Evolutionary conservation across 2,888 invertebrate species (phyloP).

Genomic region (Philereme transversata): DNA sequence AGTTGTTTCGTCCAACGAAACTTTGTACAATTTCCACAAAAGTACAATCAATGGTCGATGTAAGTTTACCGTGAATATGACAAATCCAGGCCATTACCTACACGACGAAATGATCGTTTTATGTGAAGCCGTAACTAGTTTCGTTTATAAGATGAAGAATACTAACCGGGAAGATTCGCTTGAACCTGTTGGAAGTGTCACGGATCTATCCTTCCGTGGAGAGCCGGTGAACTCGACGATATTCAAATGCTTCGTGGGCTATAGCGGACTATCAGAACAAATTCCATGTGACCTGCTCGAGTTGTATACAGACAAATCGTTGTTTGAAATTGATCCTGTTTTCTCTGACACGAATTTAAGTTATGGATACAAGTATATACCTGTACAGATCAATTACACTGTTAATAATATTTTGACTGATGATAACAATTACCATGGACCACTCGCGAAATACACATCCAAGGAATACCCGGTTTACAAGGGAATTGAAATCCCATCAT

Average conservation of each 20-base stretch:
- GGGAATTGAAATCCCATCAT: conserved; percentile 5
- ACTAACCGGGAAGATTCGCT: too few species aligned
- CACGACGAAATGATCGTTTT: too few species aligned
- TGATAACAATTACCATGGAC: too few species aligned
- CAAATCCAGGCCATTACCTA: too few species aligned
- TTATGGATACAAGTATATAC: conserved; percentile 9
- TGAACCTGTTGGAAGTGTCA: too few species aligned
- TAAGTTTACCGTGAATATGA: neutral
- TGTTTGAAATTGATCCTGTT: too few species aligned
- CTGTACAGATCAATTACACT: conserved; percentile 1
- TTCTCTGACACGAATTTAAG: neutral
- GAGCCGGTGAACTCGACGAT: neutral
- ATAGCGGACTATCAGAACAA: neutral
- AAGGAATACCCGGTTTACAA: conserved; percentile 10
- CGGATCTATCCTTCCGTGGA: neutral
- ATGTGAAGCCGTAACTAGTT: neutral
- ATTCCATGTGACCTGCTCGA: neutral
- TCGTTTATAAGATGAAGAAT: neutral
- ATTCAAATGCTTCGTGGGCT: neutral
- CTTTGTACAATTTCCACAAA: neutral
- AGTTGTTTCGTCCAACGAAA: neutral
- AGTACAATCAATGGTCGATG: neutral
- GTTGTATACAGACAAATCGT: neutral
- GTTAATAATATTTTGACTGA: neutral
- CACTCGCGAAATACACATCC: neutral